A percentile compares a stretch with the other conserved stretches of the same genome.
phyloP scores from a whole-genome alignment of 2,888 invertebrate genomes.

The Anthrax anthrax region DNA sequence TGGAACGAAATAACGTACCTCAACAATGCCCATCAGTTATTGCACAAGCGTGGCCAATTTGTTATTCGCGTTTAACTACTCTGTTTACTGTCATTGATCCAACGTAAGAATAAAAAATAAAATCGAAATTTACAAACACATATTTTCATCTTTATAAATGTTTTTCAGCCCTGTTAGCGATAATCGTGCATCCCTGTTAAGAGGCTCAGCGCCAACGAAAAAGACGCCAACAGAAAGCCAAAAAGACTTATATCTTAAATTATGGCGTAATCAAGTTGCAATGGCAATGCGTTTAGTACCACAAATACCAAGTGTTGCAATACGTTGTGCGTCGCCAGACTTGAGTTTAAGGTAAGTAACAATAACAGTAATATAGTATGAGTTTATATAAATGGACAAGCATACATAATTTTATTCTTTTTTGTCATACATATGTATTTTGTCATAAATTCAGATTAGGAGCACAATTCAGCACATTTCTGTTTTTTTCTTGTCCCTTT shows the following conservation, averaged over 20 bases:
- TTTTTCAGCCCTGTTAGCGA: slow-evolving; percentile 79
- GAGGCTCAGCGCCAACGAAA: slow-evolving; percentile 74
- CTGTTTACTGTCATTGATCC: slow-evolving; percentile 90
- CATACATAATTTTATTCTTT: too few relatives aligned
- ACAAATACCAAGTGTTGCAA: slow-evolving; percentile 70
- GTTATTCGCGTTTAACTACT: slow-evolving; percentile 79
- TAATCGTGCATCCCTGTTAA: slow-evolving; percentile 83
- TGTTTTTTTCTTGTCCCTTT: background rate
- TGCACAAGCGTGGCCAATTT: slow-evolving; percentile 89
- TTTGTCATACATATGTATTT: too few relatives aligned
- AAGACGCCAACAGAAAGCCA: slow-evolving; percentile 74
- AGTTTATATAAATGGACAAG: too few relatives aligned
- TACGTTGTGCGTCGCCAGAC: slow-evolving; percentile 87
- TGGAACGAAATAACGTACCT: slow-evolving; percentile 71
- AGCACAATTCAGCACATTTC: background rate
- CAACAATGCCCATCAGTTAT: slow-evolving; percentile 74
- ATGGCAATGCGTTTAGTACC: slow-evolving; percentile 95
- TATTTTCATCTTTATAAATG: slow-evolving; percentile 7
- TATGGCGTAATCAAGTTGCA: slow-evolving; percentile 96
- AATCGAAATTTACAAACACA: background rate
- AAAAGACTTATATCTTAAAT: slow-evolving; percentile 84
- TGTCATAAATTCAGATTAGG: background rate
- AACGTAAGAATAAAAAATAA: slow-evolving; percentile 49
- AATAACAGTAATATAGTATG: too few relatives aligned
- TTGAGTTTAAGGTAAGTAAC: slow-evolving; percentile 63